phyloP scores from a whole-genome alignment of 2,797 vertebrate genomes.

The Phalloptychus januarius region DNA sequence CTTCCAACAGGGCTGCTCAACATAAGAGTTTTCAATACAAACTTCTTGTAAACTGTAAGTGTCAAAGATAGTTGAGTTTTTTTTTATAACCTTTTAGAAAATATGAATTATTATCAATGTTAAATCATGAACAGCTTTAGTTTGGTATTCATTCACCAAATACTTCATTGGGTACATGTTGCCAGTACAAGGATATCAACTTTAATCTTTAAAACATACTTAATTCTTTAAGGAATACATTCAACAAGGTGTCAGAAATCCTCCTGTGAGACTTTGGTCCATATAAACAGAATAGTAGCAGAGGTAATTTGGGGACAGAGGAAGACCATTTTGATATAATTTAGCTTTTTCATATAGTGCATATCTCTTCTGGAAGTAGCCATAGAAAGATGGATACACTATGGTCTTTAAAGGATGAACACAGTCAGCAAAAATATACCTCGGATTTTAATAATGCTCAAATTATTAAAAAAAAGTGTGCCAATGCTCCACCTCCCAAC shows the following conservation, averaged over 20 bases:
- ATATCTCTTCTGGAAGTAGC: neutral
- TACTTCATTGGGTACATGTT: neutral
- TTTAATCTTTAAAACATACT: neutral
- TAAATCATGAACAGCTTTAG: neutral
- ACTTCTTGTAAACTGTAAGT: conserved; percentile 76
- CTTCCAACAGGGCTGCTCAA: conserved; percentile 29
- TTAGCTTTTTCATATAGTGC: neutral
- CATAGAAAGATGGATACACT: neutral
- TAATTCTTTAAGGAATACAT: neutral
- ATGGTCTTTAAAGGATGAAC: neutral
- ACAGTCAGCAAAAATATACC: neutral
- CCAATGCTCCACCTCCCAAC: neutral
- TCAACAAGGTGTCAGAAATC: neutral
- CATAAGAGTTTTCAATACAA: conserved; percentile 36
- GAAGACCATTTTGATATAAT: neutral
- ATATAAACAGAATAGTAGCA: too few species aligned
- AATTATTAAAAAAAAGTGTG: neutral
- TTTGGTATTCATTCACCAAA: neutral
- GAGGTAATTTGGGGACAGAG: too few species aligned
- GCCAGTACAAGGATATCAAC: too few species aligned
- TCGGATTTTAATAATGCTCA: neutral
- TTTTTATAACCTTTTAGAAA: neutral
- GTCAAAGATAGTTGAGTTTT: neutral
- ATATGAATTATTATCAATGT: fast-evolving
- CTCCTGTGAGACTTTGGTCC: neutral